Conservation (phyloP, 2,113 vertebrate species). For the Salvelinus sp. region DNA sequence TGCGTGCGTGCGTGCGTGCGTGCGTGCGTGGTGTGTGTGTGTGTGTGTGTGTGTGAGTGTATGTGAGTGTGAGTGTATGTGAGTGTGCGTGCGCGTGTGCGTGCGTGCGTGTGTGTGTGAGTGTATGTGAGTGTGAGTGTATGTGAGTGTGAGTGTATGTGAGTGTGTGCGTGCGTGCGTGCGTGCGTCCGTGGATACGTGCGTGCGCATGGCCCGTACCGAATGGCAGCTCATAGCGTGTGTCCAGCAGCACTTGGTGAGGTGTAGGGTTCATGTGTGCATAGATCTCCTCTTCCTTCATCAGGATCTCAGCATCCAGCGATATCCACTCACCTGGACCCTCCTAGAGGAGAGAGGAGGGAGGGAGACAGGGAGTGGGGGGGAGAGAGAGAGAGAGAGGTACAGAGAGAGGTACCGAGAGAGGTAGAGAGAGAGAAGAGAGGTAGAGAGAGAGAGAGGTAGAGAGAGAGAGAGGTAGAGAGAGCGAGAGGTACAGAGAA, state of each 20-base stretch:
- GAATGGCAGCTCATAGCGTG: constrained; percentile 92
- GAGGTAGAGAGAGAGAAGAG: background rate
- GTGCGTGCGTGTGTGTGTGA: background rate
- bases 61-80: too few relatives aligned
- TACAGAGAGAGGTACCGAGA: background rate
- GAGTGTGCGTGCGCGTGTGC: too few relatives aligned
- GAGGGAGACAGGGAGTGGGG: background rate
- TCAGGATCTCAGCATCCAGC: constrained; percentile 90
- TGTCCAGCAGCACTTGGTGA: constrained; percentile 92
- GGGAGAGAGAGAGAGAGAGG: background rate
- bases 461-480: background rate
- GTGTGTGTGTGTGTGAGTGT: background rate
- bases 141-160: background rate
- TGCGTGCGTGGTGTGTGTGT: background rate
- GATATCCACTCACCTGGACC: constrained; percentile 90
- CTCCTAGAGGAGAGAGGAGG: constrained; percentile 74
- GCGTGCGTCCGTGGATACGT: background rate
- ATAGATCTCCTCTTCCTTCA: constrained; percentile 92
- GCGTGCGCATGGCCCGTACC: constrained; percentile 71
- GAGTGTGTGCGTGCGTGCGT: background rate
- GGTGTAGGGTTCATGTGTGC: constrained; percentile 91
- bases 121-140: background rate
- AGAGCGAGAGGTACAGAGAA: background rate
- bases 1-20: background rate
- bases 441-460: background rate